phyloP scores from a whole-genome alignment of 2,113 vertebrate genomes.

The Chitala chitala region DNA sequence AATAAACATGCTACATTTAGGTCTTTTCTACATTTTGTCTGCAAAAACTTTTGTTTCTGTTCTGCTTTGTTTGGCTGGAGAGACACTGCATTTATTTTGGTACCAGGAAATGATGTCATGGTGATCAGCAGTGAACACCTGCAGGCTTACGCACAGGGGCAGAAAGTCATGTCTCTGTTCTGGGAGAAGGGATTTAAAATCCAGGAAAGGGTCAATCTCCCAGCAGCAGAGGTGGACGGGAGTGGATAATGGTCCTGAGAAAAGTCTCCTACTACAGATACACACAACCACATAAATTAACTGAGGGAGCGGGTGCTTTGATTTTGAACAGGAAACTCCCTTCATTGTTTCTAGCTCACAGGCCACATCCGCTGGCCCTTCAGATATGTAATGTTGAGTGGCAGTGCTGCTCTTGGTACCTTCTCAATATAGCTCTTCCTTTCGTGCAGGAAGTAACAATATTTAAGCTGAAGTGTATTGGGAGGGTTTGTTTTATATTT shows the following conservation, averaged over 20 bases:
- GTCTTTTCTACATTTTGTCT: neutral
- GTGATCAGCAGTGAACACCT: neutral
- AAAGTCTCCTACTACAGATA: neutral
- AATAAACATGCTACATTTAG: too few relatives aligned
- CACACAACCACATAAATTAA: neutral
- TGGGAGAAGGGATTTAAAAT: neutral
- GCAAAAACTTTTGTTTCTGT: neutral
- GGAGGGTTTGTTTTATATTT: neutral
- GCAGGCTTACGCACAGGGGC: neutral
- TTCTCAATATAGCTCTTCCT: neutral
- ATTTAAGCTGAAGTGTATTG: too few relatives aligned
- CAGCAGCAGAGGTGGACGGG: neutral
- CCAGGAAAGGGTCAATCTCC: neutral
- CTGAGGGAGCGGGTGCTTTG: slow-evolving; percentile 34
- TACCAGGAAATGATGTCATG: neutral
- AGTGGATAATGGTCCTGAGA: too few relatives aligned
- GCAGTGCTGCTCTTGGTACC: neutral
- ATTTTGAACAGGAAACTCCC: slow-evolving; percentile 57
- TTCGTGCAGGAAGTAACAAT: neutral
- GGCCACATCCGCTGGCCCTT: slow-evolving; percentile 36
- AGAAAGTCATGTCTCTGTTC: neutral
- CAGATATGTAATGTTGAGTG: neutral
- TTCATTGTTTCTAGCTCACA: slow-evolving; percentile 52
- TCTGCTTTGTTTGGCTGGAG: neutral
- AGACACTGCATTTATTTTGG: neutral